Base-by-base conservation (phyloP, 2,888 invertebrate species). In the Temnothorax ravouxi region DNA sequence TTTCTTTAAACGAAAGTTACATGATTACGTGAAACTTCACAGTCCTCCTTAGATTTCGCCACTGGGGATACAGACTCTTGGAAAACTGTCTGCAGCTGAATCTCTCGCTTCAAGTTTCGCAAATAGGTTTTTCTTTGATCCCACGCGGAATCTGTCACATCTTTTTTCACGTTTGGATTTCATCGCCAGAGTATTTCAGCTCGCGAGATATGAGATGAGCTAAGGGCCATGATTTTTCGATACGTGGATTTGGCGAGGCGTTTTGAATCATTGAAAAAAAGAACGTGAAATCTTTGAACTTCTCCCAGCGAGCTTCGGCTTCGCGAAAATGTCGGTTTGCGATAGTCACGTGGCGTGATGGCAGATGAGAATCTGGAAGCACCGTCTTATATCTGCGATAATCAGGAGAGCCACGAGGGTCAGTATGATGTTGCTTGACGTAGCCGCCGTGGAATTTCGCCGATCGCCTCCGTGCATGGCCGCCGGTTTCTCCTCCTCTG, bases 401-500 rank as follows among this genome's bases (percentile, higher is more conserved):
- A 84, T 86, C 44, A 88, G 76, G 21, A 87, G 84, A 52, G 79
- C 84, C 52, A 86, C 54, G 66, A 89, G 85, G 77, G 81, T 83
- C 54, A 91, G 82, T 41, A 87, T 59, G 81, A 86, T 76, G 87
- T 88, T 89, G 79, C 87, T 86, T 80, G 88, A 87, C 83, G 84
- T 74, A 29, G 74, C 74, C 18, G 87, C 64, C n/a, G 91, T 89
- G 3, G 87, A 88, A 84, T 87, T 91, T 69, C 90, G 89, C 13
- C 92, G 90, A 84, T 92, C 92, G 5, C 91, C 92, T 3, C 91
- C 92, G 77, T 92, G 92, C 92, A 93, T 93, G 2, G 93, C 93
- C 8, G 93, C 93, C 15, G 93, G 91, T 82, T 93, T 93, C 79
- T 93, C 93, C 84, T 93, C 93, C 59, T 93, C 93, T 93, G 88